Conservation (phyloP, 2,113 vertebrate genomes). For the Solenodon paradoxus region DNA sequence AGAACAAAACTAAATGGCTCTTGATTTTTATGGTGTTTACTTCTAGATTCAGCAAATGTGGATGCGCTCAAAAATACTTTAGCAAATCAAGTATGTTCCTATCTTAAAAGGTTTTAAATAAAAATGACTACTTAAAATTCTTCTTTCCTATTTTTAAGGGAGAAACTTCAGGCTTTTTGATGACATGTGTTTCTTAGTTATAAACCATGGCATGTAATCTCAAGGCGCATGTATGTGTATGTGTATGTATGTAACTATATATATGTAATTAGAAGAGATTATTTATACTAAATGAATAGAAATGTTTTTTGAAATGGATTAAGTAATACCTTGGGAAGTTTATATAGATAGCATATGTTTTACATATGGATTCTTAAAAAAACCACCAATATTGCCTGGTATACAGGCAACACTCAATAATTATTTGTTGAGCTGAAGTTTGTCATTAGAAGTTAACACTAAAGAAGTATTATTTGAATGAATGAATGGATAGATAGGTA, state of each 20-base stretch:
- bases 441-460: slow-evolving; percentile 15
- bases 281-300: too few species aligned
- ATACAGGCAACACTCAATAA: background rate
- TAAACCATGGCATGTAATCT: too few species aligned
- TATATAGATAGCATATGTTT: background rate
- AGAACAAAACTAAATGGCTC: background rate
- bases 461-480: background rate
- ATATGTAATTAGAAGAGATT: too few species aligned
- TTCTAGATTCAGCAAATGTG: background rate
- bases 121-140: background rate
- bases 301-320: too few species aligned
- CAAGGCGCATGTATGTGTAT: too few species aligned
- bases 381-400: background rate
- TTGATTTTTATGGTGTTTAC: background rate
- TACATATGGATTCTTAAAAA: background rate
- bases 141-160: background rate
- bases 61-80: background rate
- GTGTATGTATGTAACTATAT: too few species aligned
- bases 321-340: too few species aligned
- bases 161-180: background rate
- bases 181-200: background rate
- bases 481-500: background rate
- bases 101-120: background rate
- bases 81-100: background rate
- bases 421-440: background rate